Conservation (phyloP, 2,113 vertebrate species). For the Hymenochirus boettgeri region DNA sequence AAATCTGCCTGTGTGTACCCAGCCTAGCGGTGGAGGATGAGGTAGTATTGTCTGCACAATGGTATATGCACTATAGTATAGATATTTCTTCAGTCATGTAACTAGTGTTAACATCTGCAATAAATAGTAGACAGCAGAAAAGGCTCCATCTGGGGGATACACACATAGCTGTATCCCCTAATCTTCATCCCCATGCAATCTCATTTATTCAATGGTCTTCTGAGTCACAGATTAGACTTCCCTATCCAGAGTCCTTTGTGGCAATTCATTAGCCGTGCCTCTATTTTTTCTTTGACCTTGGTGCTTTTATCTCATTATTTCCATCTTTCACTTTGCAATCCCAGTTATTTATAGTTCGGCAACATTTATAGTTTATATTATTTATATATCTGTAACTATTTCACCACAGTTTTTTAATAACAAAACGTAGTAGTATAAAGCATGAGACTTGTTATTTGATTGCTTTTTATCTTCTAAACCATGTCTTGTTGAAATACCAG, state of each 20-base stretch:
- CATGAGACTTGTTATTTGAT: not conserved
- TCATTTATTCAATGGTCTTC: not conserved
- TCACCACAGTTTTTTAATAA: not conserved
- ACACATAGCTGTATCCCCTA: too few relatives aligned
- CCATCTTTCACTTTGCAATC: slow-evolving; percentile 25
- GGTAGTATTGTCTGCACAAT: too few relatives aligned
- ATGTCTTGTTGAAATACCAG: too few relatives aligned
- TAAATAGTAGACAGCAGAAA: too few relatives aligned
- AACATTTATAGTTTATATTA: slow-evolving; percentile 12
- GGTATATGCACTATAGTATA: too few relatives aligned
- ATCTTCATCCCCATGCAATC: not conserved
- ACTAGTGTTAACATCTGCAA: too few relatives aligned
- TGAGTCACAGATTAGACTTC: not conserved
- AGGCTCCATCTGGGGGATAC: too few relatives aligned
- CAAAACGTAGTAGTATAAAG: not conserved
- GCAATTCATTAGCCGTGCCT: slow-evolving; percentile 14
- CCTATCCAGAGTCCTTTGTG: not conserved
- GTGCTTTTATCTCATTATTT: not conserved
- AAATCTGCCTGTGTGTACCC: too few relatives aligned
- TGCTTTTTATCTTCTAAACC: not conserved
- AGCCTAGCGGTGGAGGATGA: too few relatives aligned
- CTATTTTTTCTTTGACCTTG: slow-evolving; percentile 32
- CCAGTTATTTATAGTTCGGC: not conserved
- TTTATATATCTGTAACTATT: too few relatives aligned
- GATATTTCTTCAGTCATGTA: too few relatives aligned